These are phyloP conservation scores for Pipistrellus kuhlii DNA, from an alignment of 2,797 vertebrate genomes.

Conservation along the genomic window DNA sequence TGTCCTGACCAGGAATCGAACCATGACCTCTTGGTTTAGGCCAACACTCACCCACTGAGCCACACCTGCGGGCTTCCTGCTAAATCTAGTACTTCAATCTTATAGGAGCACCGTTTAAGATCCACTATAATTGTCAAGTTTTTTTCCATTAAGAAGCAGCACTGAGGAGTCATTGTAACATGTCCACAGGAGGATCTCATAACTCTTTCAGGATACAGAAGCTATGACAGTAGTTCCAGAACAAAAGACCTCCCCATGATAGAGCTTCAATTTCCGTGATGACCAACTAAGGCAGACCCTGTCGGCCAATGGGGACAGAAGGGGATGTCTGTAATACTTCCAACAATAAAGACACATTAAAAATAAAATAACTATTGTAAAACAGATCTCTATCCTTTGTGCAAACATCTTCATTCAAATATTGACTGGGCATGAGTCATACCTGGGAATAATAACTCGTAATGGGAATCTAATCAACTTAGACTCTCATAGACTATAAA, in stretches of 20 bases:
- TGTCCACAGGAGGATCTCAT: background rate
- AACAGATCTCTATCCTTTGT: fast-evolving
- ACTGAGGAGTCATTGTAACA: background rate
- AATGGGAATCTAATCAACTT: background rate
- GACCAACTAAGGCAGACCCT: fast-evolving
- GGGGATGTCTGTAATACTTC: no score
- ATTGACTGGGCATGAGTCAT: background rate
- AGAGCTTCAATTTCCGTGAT: background rate
- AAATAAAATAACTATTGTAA: background rate
- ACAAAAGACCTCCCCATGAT: background rate
- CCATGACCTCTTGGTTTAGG: no score
- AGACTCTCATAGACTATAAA: background rate
- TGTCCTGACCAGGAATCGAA: no score
- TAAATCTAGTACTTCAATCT: background rate
- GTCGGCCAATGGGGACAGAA: no score
- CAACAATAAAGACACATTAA: no score
- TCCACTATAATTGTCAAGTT: background rate
- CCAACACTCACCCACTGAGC: no score
- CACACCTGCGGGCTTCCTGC: background rate
- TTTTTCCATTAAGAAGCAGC: background rate
- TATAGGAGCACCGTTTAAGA: background rate
- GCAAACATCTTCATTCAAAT: background rate
- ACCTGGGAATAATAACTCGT: background rate
- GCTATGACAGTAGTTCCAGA: background rate
- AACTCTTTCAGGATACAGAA: background rate